Evolutionary conservation across 2,113 vertebrate species (phyloP).

Genomic region (Martes martes): DNA sequence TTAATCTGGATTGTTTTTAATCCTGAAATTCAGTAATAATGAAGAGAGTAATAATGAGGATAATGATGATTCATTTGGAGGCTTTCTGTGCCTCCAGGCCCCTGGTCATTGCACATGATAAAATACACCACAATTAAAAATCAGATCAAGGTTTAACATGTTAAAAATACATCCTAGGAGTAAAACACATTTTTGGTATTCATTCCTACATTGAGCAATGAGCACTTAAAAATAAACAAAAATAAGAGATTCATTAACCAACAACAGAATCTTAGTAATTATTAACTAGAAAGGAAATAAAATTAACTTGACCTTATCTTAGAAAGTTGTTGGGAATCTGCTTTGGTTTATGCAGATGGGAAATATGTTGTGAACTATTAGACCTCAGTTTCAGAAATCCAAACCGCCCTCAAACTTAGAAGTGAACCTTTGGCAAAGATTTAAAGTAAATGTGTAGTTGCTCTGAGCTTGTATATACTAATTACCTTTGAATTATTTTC

Average conservation of each 20-base stretch:
- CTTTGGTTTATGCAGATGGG: conserved; percentile 17
- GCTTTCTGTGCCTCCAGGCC: conserved; percentile 16
- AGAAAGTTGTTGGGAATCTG: conserved; percentile 38
- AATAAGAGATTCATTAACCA: conserved; percentile 47
- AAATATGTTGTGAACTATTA: conserved; percentile 24
- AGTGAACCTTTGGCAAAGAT: not conserved
- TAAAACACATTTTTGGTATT: conserved; percentile 40
- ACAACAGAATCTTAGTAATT: conserved; percentile 46
- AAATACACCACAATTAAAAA: conserved; percentile 46
- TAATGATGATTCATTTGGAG: conserved; percentile 56
- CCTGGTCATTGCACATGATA: conserved; percentile 26
- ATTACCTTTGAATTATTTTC: conserved; percentile 3
- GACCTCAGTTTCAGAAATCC: conserved; percentile 20
- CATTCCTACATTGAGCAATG: not conserved
- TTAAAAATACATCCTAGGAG: conserved; percentile 12
- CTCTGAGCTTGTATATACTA: not conserved
- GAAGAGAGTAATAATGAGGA: conserved; percentile 33
- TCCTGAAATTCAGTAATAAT: conserved; percentile 51
- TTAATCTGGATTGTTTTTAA: conserved; percentile 32
- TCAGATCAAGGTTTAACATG: conserved; percentile 53
- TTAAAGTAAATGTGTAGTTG: conserved; percentile 5
- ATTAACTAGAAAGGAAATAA: conserved; percentile 64
- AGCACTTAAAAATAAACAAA: conserved; percentile 52
- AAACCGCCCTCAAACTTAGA: not conserved
- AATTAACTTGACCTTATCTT: conserved; percentile 40